Evolutionary conservation across 2,113 vertebrate species (phyloP), one percentile per base, ranked within the genome.

Genomic region (Lichenostomus cassidix): DNA sequence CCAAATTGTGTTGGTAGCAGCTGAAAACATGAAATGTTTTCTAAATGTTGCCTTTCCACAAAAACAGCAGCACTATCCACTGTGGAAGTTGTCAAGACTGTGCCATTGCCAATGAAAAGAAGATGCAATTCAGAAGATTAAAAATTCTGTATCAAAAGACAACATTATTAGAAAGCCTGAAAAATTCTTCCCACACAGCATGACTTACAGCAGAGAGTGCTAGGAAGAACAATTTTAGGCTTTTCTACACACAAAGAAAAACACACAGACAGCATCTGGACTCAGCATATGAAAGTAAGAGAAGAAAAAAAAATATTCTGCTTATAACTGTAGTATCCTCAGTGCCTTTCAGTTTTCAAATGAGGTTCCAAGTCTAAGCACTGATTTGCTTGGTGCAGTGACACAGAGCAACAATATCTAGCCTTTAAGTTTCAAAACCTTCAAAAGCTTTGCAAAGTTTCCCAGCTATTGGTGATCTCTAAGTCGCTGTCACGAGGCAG

Each of bases 401-500:
- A 44, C 41, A 42, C 5, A 11, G 10, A 53, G 41, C 65, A 69
- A 29, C 6, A 35, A 1, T 1, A 59, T 2, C 0, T 2, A 28
- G 13, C 16, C 58, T 42, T 89, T 49, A 47, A 10, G 23, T 19
- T 67, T 44, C 39, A 42, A 58, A 70, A 24, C 11, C 11, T 12
- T 70, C 49, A 27, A 14, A 42, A 64, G 29, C 24, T 62, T 64
- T 29, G 39, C 41, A 24, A 46, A 20, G 10, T 15, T 22, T 33
- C 50, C 18, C 50, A 37, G 67, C n/a, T 55, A 31, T 2, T 33
- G 33, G 27, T 59, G 68, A 60, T 39, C 7, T 68, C 33, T 76
- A 44, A 28, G 19, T 2, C 63, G 60, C 49, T 94, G 65, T 65
- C 56, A 46, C 0, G 5, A 63, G 33, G 27, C 49, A 62, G 31